These are phyloP conservation scores for Heliconius eleuchia DNA, from an alignment of 1,140 invertebrate species.

Conservation along the genomic window DNA sequence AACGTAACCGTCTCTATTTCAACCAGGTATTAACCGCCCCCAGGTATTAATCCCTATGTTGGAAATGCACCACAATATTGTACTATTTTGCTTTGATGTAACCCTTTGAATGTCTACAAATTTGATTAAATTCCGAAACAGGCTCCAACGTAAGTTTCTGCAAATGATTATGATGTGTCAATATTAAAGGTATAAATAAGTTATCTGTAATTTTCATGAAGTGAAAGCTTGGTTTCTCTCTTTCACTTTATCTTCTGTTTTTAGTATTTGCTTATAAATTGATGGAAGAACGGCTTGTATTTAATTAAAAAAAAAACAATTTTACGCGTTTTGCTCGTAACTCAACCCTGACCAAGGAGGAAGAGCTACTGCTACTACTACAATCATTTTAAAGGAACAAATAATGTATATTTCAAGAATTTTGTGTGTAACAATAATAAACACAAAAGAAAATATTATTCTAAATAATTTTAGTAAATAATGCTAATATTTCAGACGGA, in stretches of 20 bases:
- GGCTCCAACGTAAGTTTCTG: not conserved
- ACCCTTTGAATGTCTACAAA: not conserved
- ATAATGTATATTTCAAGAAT: not conserved
- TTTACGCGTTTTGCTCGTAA: not conserved
- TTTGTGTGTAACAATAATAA: not conserved
- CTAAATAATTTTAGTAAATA: not conserved
- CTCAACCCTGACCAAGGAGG: rapidly evolving
- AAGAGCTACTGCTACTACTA: too few relatives aligned
- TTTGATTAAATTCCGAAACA: not conserved
- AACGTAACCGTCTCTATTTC: not conserved
- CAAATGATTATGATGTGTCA: not conserved
- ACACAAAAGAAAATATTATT: not conserved
- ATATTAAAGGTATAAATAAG: too few relatives aligned
- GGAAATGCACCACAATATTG: constrained; percentile 5
- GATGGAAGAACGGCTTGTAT: too few relatives aligned
- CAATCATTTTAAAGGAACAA: too few relatives aligned
- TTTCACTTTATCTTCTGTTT: too few relatives aligned
- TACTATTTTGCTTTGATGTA: not conserved
- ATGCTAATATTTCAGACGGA: not conserved
- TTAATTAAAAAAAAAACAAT: not conserved
- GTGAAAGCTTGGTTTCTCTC: too few relatives aligned
- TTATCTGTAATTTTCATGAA: too few relatives aligned
- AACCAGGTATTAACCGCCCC: not conserved
- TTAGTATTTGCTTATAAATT: too few relatives aligned
- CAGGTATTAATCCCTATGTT: too few relatives aligned